Evolutionary conservation across 2,113 vertebrate genomes (phyloP).

Genomic region (Nettapus auritus): DNA sequence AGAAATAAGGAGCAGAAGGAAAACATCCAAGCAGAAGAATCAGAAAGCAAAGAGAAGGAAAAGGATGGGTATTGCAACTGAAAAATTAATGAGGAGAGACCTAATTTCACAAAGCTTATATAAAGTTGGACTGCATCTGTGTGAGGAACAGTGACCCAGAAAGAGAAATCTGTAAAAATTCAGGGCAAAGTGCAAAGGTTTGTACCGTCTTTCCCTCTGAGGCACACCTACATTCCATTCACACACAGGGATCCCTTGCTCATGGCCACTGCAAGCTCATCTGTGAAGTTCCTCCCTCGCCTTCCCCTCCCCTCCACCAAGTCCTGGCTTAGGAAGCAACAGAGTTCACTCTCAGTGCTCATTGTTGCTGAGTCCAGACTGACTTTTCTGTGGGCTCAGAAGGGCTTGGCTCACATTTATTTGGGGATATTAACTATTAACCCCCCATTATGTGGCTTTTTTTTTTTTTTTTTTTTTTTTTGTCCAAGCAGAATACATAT

Average conservation of each 20-base stretch:
- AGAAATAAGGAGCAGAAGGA: conserved; percentile 4
- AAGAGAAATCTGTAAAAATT: not conserved
- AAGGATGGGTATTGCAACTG: not conserved
- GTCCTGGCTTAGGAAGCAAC: rapidly evolving
- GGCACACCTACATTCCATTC: not conserved
- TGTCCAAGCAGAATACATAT: not conserved
- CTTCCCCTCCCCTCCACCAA: rapidly evolving
- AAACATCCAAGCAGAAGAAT: conserved; percentile 43
- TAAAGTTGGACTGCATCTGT: not conserved
- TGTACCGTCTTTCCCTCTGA: not conserved
- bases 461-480: too few relatives aligned
- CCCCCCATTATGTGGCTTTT: too few relatives aligned
- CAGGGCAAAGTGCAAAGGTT: not conserved
- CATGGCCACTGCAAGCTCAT: rapidly evolving
- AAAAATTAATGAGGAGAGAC: conserved; percentile 41
- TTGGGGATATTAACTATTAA: not conserved
- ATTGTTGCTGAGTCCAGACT: not conserved
- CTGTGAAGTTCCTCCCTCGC: rapidly evolving
- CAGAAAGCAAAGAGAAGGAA: conserved; percentile 3
- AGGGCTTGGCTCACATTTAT: not conserved
- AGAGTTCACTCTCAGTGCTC: rapidly evolving
- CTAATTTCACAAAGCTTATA: not conserved
- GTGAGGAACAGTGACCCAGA: not conserved
- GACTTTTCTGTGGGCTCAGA: not conserved
- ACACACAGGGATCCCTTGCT: not conserved